phyloP scores from a whole-genome alignment of 2,113 vertebrate genomes.

The Zapus hudsonius region DNA sequence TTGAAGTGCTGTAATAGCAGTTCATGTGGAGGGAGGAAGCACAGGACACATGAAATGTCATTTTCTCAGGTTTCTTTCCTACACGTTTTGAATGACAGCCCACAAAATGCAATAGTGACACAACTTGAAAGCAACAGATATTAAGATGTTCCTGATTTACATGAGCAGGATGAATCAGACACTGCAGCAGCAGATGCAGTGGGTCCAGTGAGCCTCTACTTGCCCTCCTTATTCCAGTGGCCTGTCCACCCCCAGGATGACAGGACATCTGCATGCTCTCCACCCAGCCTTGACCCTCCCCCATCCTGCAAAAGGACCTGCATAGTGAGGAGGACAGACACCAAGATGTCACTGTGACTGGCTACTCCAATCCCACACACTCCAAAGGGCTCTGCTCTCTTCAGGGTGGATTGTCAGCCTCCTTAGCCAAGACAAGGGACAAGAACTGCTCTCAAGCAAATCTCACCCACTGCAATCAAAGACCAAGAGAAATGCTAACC shows the following conservation, averaged over 20 bases:
- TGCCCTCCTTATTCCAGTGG: too few relatives aligned
- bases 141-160: not conserved
- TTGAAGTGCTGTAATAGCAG: not conserved
- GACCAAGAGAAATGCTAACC: not conserved
- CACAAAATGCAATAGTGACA: not conserved
- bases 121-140: not conserved
- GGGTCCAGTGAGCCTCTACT: too few relatives aligned
- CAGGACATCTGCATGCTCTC: not conserved
- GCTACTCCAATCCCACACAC: not conserved
- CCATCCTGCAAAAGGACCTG: not conserved
- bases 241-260: not conserved
- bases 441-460: not conserved
- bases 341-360: not conserved
- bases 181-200: accelerated
- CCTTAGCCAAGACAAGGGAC: not conserved
- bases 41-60: not conserved
- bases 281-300: not conserved
- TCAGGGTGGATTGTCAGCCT: not conserved
- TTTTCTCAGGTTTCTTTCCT: not conserved
- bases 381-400: not conserved
- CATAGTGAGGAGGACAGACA: not conserved
- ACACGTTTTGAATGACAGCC: not conserved
- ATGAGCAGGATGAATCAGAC: too few relatives aligned
- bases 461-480: too few relatives aligned
- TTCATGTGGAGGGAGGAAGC: too few relatives aligned